phyloP scores from a whole-genome alignment of 2,888 invertebrate genomes.

The Zaprionus bogoriensis region DNA sequence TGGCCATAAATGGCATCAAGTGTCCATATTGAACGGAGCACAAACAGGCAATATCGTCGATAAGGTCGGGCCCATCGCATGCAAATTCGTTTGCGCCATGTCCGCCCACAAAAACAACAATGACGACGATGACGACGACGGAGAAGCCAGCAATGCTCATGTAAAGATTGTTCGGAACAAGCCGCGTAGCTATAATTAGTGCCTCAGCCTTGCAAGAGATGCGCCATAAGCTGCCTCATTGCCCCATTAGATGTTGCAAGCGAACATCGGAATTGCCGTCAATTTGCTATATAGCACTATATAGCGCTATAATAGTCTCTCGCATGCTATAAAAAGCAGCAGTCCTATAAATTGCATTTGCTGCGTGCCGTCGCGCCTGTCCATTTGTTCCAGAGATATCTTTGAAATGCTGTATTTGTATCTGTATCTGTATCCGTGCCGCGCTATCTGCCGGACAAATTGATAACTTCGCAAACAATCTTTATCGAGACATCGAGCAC shows the following conservation, averaged over 20 bases:
- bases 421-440: too few relatives aligned
- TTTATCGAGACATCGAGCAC: too few relatives aligned
- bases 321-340: not conserved
- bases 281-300: conserved; percentile 26
- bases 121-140: not conserved
- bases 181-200: conserved; percentile 33
- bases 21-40: conserved; percentile 52
- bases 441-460: too few relatives aligned
- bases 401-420: too few relatives aligned
- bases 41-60: conserved; percentile 36
- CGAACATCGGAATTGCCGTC: conserved; percentile 25
- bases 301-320: not conserved
- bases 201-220: conserved; percentile 25
- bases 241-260: conserved; percentile 26
- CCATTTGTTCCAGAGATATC: too few relatives aligned
- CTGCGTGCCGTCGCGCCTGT: too few relatives aligned
- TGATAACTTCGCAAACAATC: too few relatives aligned
- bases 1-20: conserved; percentile 50
- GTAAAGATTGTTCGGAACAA: conserved; percentile 36
- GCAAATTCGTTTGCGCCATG: conserved; percentile 42
- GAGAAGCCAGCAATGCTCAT: conserved; percentile 30
- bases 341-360: not conserved
- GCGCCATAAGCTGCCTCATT: conserved; percentile 32
- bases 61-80: conserved; percentile 45
- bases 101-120: conserved; percentile 9